Percentiles rank a stretch among this genome's conserved stretches.
phyloP scores from a whole-genome alignment of 2,888 invertebrate species.

The Trachelus stipa region DNA sequence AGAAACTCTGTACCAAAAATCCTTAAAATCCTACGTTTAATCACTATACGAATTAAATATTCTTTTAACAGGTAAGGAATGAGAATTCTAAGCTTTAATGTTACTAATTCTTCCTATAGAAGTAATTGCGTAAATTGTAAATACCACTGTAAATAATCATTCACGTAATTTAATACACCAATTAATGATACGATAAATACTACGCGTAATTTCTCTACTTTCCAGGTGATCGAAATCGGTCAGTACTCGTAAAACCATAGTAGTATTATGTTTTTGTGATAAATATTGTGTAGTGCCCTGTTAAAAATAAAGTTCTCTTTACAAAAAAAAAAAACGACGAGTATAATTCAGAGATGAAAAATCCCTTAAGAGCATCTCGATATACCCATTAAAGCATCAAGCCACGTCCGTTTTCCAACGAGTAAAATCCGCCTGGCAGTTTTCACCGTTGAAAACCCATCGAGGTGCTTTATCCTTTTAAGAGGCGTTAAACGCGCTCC shows the following conservation, averaged over 20 bases:
- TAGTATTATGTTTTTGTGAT: conserved; percentile 60
- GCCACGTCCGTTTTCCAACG: neutral
- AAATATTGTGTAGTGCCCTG: conserved; percentile 44
- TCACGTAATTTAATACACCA: conserved; percentile 16
- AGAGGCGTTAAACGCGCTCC: conserved; percentile 61
- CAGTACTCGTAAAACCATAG: conserved; percentile 42
- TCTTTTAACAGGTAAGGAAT: neutral
- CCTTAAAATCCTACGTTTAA: neutral
- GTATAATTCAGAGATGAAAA: neutral
- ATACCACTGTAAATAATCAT: conserved; percentile 46
- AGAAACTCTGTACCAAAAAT: neutral
- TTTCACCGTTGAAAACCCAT: conserved; percentile 41
- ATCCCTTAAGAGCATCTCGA: neutral
- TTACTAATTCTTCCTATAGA: neutral
- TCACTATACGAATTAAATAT: neutral
- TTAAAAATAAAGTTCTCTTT: conserved; percentile 40
- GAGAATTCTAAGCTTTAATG: conserved; percentile 3
- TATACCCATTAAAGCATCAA: neutral
- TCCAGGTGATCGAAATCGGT: conserved; percentile 30
- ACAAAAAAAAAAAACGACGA: neutral
- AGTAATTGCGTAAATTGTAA: neutral
- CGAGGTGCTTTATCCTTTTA: conserved; percentile 59
- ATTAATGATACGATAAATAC: neutral
- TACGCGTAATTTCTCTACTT: conserved; percentile 1
- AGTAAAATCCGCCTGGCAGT: conserved; percentile 42